Evolutionary conservation across 2,888 invertebrate genomes (phyloP), one percentile per base, ranked within the genome.

Genomic region (Lampropteryx suffumata): DNA sequence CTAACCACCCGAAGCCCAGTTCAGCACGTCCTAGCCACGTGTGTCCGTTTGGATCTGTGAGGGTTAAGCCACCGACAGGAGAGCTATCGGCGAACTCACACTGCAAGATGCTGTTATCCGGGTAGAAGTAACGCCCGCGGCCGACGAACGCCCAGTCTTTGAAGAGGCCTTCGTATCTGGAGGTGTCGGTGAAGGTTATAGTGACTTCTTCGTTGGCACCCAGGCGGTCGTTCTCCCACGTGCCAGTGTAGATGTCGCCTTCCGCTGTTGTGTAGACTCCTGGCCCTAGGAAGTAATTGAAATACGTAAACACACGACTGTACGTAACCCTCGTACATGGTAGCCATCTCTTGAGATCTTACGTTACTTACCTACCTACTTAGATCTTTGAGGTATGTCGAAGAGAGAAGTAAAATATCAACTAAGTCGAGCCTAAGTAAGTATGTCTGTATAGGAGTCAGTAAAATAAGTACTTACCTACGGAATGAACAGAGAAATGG

Each of bases 241-340:
- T 61, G 4, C 92, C 93, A 14, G 74, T 64, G 67, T 94, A 94
- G 0, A 64, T 64, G 60, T 93, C 92, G 0, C 92, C 92, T 62
- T 93, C 92, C 3, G 88, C 88, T 0, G 93, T 93, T 1, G 65
- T 84, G 61, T 94, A 94, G 8, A 76, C 72, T 6, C 94, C 94
- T 0, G 61, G 69, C 2, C 91, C 92, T 90, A 44, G 17, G 17
- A n/a, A n/a, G n/a, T n/a, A n/a, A n/a, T n/a, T n/a, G n/a, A n/a
- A n/a, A n/a, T n/a, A n/a, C n/a, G n/a, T n/a, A n/a, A n/a, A n/a
- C n/a, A n/a, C n/a, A n/a, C n/a, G n/a, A n/a, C n/a, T n/a, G n/a
- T n/a, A n/a, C n/a, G n/a, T n/a, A n/a, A n/a, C n/a, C n/a, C n/a
- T n/a, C n/a, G n/a, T n/a, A n/a, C n/a, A n/a, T n/a, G n/a, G n/a